These are phyloP conservation scores for Coenonympha arcania DNA, from an alignment of 2,888 invertebrate species.

Conservation along the genomic window DNA sequence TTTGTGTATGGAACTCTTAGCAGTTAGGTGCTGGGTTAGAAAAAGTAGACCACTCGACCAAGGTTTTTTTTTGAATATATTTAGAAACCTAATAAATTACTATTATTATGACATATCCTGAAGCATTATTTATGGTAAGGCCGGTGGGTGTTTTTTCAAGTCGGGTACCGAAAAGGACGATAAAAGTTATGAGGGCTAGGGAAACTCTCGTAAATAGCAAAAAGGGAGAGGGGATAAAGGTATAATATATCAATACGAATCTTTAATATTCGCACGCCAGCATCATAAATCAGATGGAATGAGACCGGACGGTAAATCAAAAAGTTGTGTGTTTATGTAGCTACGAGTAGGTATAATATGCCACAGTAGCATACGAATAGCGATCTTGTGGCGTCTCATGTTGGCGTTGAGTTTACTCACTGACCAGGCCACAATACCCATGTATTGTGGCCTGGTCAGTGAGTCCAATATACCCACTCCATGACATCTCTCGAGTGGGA, in stretches of 20 bases:
- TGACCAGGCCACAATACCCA: too few relatives aligned
- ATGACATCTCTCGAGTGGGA: too few relatives aligned
- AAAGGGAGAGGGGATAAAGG: slow-evolving; percentile 70
- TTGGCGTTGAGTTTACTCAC: too few relatives aligned
- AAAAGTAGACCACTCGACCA: too few relatives aligned
- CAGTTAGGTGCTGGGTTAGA: too few relatives aligned
- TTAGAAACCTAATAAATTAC: slow-evolving; percentile 10
- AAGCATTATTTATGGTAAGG: slow-evolving; percentile 34
- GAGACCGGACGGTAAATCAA: slow-evolving; percentile 63
- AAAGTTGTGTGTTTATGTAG: slow-evolving; percentile 37
- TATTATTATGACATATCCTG: slow-evolving; percentile 32
- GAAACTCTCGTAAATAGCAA: slow-evolving; percentile 69
- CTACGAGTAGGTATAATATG: background rate
- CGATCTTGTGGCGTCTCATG: too few relatives aligned
- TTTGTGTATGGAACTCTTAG: too few relatives aligned
- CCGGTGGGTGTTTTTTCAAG: slow-evolving; percentile 57
- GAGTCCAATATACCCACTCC: too few relatives aligned
- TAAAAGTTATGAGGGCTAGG: slow-evolving; percentile 70
- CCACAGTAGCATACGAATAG: too few relatives aligned
- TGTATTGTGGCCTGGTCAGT: too few relatives aligned
- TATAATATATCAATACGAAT: slow-evolving; percentile 75
- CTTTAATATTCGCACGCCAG: slow-evolving; percentile 70
- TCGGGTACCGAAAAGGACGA: slow-evolving; percentile 66
- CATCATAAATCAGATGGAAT: slow-evolving; percentile 70
- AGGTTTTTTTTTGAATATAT: background rate